Evolutionary conservation across 35 echinoderm and acorn worm species (phyloP).

Genomic region (Ptychodera flava): DNA sequence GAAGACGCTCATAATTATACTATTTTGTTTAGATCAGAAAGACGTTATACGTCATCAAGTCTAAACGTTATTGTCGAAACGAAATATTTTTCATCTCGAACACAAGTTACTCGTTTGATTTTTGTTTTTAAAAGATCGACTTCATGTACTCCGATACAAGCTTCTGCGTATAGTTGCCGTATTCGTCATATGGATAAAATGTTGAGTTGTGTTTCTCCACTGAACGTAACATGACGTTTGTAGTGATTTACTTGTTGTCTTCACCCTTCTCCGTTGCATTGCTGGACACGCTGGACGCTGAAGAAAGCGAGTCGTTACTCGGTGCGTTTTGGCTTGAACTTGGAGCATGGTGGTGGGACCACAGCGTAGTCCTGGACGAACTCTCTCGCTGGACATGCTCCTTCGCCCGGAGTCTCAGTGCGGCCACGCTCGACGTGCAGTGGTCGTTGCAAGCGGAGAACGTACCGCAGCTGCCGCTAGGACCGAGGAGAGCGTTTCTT

Average conservation of each 20-base stretch:
- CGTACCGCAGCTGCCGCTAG: neutral
- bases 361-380: neutral
- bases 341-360: neutral
- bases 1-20: no score
- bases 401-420: slow-evolving; percentile 83
- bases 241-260: neutral
- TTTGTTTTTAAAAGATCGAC: no score
- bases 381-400: slow-evolving; percentile 36
- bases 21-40: no score
- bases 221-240: no score
- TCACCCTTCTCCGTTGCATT: neutral
- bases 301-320: neutral
- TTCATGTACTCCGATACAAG: no score
- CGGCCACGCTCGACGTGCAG: slow-evolving; percentile 58
- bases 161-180: no score
- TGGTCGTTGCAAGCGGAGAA: neutral
- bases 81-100: no score
- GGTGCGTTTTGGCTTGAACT: neutral
- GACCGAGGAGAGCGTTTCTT: neutral
- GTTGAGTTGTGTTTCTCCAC: no score
- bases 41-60: no score
- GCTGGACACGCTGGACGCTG: neutral
- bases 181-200: no score
- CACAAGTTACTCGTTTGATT: no score
- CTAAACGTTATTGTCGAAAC: no score